Base-by-base conservation (phyloP, 2,797 vertebrate genomes). In the Syngnathus rostellatus region DNA sequence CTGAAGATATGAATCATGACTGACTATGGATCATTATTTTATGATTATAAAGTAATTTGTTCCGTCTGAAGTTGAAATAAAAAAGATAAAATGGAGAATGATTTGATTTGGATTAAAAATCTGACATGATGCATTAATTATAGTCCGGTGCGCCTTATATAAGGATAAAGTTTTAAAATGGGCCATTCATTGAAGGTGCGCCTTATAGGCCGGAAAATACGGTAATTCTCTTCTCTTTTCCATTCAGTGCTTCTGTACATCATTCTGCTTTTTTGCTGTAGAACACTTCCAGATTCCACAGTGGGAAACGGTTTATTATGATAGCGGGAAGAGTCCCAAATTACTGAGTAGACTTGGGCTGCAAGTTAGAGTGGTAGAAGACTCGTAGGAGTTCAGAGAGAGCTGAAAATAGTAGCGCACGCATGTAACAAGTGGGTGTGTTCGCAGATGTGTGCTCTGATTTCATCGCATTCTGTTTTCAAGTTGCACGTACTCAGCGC, bases 261-360 rank as follows among this genome's bases (percentile, higher is more conserved):
- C 63, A 70, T 54, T 70, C 76, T 79, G 37, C 50, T 57, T 6
- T 62, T 8, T 62, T 71, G 71, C 37, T 61, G 60, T 19, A 68
- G 61, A 83, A 68, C 63, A 69, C 63, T 77, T 80, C 70, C 81
- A 77, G 69, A 78, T 68, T 78, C 57, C 11, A 46, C 0, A 2
- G 43, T 62, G 46, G 69, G 65, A 72, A 77, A 73, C 57, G 59
- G 74, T 78, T 84, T 85, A 72, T 78, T 83, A 71, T 81, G 84
- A 85, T 76, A 85, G 79, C 79, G 82, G 78, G 71, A 86, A 77
- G 51, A 65, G 64, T 72, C 72, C 68, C 58, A 82, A 87, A 86
- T 85, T 82, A 77, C 80, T 78, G 73, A 78, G 71, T 64, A 25
- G 68, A 58, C 69, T 66, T 62, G 16, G 65, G 67, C 68, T 68